Base-by-base conservation (phyloP, 2,113 vertebrate genomes). In the Ameiurus melas region DNA sequence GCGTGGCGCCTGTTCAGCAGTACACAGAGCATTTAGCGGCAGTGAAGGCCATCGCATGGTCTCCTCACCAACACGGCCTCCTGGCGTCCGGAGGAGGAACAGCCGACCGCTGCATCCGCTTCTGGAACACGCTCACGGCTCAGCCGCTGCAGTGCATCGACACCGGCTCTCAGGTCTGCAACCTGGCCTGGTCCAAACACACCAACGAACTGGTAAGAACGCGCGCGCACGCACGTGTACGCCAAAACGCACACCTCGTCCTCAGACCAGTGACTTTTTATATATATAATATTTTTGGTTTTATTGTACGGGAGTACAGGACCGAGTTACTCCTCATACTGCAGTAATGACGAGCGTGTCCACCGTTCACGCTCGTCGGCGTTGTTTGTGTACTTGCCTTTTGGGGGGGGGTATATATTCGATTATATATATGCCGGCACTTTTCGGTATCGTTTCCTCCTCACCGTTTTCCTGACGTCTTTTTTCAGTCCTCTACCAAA, bases 101-200 rank as follows among this genome's bases (percentile, higher is more conserved):
- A 0, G 98, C 98, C 0, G 98, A 99, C 94, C 98, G 98, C 91
- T 99, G 98, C 93, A 99, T 99, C 90, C 98, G 98, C 90, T 99
- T 99, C 95, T 99, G 98, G 98, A 99, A 99, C 95, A 99, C 98
- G 0, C 95, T 99, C 1, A 99, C 98, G 0, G 98, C 97, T 78
- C 98, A 99, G 93, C 98, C 98, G 0, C 91, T 99, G 87, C 98
- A 99, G 94, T 99, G 98, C 93, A 98, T 98, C 0, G 98, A 99
- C 94, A 99, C 98, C 0, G 98, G 98, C 0, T 99, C 98, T 0
- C 98, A 99, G 85, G 98, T 99, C 82, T 99, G 98, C 96, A 99
- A 99, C 94, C 95, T 99, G 89, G 98, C 98, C 94, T 99, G 98
- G 98, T 99, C 98, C 33, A 99, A 99, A 87, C 98, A 99, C 7